Base-by-base conservation (phyloP, 2,113 vertebrate species). In the Epinephelus cyanopodus region DNA sequence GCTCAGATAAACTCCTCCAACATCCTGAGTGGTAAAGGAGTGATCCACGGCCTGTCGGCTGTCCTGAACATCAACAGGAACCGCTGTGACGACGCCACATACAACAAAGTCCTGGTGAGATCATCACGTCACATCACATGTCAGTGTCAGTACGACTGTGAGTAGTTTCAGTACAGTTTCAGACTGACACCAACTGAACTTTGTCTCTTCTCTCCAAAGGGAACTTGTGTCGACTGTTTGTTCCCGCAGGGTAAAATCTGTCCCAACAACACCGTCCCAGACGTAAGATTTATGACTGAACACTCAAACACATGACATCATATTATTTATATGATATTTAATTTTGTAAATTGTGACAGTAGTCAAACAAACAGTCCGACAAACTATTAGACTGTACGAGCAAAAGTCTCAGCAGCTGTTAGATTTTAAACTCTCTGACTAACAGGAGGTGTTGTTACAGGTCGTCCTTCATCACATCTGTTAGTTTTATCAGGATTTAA, bases 1-100 rank as follows among this genome's bases (percentile, higher is more conserved):
- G 97, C 94, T 1, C 95, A 88, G 17, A 48, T 99, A 63, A 97
- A 92, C 87, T 92, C 95, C 0, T 95, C 95, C 56, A 96, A 98
- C 63, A 79, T 96, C 47, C 92, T 95, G 82, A 97, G 95, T 1
- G 95, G 95, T 86, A 96, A 96, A 54, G 98, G 98, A 48, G 96
- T 99, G 84, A 95, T 99, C 67, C 97, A 99, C 11, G 95, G 96
- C 0, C 66, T 99, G 83, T 94, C 92, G 6, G 95, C 95, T 10
- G 97, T 99, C 33, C 92, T 99, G 73, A 92, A 92, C 82, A 95
- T 98, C 86, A 95, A 93, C 90, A 96, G 93, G 90, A 99, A 99
- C 42, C 96, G 97, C 92, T 99, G 98, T 60, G 97, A 99, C 48
- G 85, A 14, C 33, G 94, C 93, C 1, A 53, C 87, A 0, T 56